Percentiles rank a stretch among this genome's conserved stretches.
phyloP scores from a whole-genome alignment of 2,797 vertebrate genomes.

The Aphelocoma californica region DNA sequence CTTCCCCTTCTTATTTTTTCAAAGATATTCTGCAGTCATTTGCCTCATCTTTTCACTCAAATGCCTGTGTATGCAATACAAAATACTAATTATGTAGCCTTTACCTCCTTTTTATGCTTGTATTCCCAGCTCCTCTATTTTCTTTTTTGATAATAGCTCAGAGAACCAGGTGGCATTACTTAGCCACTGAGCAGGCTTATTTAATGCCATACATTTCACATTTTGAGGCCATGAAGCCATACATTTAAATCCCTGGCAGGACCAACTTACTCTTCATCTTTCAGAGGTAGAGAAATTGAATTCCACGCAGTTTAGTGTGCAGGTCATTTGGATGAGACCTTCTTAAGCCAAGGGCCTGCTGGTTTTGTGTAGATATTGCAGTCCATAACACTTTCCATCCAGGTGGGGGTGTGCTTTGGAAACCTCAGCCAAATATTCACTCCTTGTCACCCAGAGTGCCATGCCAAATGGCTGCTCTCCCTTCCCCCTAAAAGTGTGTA shows the following conservation, averaged over 20 bases:
- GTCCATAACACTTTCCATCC: not conserved
- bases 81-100: not conserved
- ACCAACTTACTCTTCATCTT: conserved; percentile 16
- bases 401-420: not conserved
- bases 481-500: not conserved
- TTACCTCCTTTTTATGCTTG: not conserved
- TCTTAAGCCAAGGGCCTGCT: conserved; percentile 22
- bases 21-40: not conserved
- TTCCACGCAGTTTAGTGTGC: not conserved
- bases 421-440: not conserved
- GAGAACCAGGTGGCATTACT: not conserved
- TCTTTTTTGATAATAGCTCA: not conserved
- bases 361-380: not conserved
- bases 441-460: not conserved
- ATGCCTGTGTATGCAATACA: not conserved
- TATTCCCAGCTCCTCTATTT: not conserved
- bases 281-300: conserved; percentile 23
- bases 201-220: not conserved
- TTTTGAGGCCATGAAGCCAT: not conserved
- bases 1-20: not conserved
- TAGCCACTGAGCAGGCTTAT: not conserved
- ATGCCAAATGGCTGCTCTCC: not conserved
- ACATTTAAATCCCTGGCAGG: conserved; percentile 4
- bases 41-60: not conserved
- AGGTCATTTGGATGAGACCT: conserved; percentile 20